phyloP scores from a whole-genome alignment of 2,888 invertebrate genomes.

The Octodonta nipae region DNA sequence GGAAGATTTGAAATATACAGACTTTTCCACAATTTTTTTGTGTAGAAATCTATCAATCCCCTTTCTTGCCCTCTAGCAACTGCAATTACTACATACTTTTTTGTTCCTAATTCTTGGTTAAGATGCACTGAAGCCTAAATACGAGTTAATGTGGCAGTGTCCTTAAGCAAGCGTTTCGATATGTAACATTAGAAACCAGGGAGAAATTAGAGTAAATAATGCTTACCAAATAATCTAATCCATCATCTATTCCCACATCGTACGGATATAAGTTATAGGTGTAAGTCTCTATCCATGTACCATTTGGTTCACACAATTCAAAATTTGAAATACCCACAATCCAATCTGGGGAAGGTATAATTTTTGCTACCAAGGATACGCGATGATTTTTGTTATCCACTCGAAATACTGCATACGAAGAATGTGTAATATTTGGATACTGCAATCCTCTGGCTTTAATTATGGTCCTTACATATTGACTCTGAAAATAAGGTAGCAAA shows the following conservation, averaged over 20 bases:
- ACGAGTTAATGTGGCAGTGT: too few relatives aligned
- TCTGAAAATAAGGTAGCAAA: conserved; percentile 44
- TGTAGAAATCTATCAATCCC: too few relatives aligned
- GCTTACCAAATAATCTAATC: conserved; percentile 63
- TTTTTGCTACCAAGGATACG: conserved; percentile 82
- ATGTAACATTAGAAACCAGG: too few relatives aligned
- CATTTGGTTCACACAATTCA: conserved; percentile 75
- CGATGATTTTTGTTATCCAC: conserved; percentile 82
- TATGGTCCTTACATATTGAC: conserved; percentile 70
- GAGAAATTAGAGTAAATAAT: conserved; percentile 1
- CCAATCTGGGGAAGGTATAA: conserved; percentile 95
- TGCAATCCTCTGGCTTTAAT: conserved; percentile 85
- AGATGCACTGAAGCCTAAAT: too few relatives aligned
- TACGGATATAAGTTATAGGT: conserved; percentile 79
- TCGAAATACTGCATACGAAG: conserved; percentile 70
- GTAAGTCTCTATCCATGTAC: conserved; percentile 71
- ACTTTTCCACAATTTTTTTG: too few relatives aligned
- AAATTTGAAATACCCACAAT: conserved; percentile 80
- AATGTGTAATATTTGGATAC: conserved; percentile 70
- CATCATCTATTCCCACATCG: conserved; percentile 87
- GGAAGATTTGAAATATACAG: too few relatives aligned
- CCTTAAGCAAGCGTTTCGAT: too few relatives aligned
- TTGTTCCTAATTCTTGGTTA: too few relatives aligned
- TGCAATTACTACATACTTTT: too few relatives aligned
- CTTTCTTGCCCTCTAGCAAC: too few relatives aligned